A percentile compares a stretch with the other conserved stretches of the same genome.
Evolutionary conservation across 2,797 vertebrate species (phyloP).

Genomic region (Eulemur mongoz): DNA sequence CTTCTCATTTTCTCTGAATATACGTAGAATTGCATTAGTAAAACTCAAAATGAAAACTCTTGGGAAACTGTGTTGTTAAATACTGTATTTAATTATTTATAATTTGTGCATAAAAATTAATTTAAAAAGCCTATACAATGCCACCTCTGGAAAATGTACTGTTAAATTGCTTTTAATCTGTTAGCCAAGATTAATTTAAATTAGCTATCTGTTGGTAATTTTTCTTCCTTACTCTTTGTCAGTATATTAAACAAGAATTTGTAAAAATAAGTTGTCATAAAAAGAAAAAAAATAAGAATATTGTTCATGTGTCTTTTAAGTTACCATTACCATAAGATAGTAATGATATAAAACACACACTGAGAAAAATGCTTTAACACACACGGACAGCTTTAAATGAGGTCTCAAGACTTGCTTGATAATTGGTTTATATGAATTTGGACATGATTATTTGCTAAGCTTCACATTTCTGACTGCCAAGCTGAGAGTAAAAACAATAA

Average conservation of each 20-base stretch:
- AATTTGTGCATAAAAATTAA: conserved; percentile 39
- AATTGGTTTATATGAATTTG: background rate
- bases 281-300: background rate
- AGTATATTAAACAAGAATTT: background rate
- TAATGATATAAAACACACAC: background rate
- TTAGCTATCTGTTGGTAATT: background rate
- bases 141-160: background rate
- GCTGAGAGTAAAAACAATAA: background rate
- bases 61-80: background rate
- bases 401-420: background rate
- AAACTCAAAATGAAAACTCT: conserved; percentile 20
- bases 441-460: background rate
- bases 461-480: background rate
- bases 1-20: background rate
- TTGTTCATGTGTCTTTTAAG: background rate
- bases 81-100: conserved; percentile 4
- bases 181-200: background rate
- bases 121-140: background rate
- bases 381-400: background rate
- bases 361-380: background rate
- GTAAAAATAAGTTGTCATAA: background rate
- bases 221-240: background rate
- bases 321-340: background rate
- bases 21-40: background rate
- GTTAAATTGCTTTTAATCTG: background rate